These are phyloP conservation scores for Rana temporaria DNA, from an alignment of 2,113 vertebrate genomes.

Conservation along the genomic window DNA sequence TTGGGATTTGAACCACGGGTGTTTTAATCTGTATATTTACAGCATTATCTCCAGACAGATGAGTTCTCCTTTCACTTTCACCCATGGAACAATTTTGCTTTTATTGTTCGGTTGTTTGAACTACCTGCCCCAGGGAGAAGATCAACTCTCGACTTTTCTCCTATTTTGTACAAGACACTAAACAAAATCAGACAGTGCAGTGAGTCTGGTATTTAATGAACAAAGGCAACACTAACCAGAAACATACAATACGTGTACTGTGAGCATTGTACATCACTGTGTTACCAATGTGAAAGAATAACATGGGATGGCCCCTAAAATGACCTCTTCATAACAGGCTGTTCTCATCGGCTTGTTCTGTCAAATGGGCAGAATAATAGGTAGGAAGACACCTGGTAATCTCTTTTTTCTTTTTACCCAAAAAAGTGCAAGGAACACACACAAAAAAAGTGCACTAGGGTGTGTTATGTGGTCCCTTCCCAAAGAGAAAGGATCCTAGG, in stretches of 20 bases:
- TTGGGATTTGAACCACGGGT: no score
- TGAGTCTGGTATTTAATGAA: conserved; percentile 16
- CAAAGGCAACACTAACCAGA: conserved; percentile 1
- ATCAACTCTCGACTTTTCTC: conserved; percentile 14
- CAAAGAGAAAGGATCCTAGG: no score
- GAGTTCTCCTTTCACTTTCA: conserved; percentile 3
- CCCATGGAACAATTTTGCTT: neutral
- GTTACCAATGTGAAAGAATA: neutral
- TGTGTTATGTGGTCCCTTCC: no score
- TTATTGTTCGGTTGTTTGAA: conserved; percentile 29
- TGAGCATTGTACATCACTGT: neutral
- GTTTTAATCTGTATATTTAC: neutral
- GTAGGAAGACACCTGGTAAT: no score
- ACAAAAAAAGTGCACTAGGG: no score
- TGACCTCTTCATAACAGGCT: no score
- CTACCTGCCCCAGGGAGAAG: neutral
- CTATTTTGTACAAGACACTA: neutral
- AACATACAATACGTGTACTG: conserved; percentile 1
- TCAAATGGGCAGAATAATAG: no score
- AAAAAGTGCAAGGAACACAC: no score
- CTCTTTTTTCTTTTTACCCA: no score
- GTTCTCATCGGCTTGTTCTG: no score
- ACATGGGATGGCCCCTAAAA: no score
- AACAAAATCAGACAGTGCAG: conserved; percentile 14
- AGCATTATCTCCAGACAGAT: neutral